phyloP scores from a whole-genome alignment of 2,113 vertebrate genomes.

The Agapornis roseicollis region DNA sequence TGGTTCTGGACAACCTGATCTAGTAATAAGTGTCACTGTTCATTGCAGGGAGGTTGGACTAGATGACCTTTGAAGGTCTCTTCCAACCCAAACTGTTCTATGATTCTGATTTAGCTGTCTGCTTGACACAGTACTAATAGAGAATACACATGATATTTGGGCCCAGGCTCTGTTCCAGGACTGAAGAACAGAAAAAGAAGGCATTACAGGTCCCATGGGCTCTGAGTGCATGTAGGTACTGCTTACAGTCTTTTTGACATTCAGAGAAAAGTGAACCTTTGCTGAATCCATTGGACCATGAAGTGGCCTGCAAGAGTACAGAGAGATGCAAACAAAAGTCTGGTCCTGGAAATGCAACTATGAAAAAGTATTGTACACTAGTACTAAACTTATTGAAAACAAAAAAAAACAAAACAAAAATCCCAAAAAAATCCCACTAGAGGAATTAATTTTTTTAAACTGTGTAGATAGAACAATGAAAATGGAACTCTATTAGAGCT shows the following conservation, averaged over 20 bases:
- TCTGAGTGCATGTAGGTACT: neutral
- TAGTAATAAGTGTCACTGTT: neutral
- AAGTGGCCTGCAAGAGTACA: neutral
- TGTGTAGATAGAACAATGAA: neutral
- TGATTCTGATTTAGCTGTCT: neutral
- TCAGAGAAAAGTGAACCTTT: neutral
- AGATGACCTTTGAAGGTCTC: neutral
- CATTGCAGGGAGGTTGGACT: neutral
- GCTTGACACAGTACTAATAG: neutral
- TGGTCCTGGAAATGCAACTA: neutral
- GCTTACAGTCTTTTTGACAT: neutral
- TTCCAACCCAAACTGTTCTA: neutral
- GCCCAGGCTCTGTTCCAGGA: neutral
- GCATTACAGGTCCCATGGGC: fast-evolving
- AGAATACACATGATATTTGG: neutral
- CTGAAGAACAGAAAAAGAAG: neutral
- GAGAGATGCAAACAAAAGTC: neutral
- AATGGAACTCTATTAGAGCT: fast-evolving
- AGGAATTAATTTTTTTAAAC: neutral
- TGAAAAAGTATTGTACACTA: neutral
- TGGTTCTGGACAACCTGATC: neutral
- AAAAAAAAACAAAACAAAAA: neutral
- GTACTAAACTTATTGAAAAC: neutral
- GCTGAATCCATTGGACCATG: neutral
- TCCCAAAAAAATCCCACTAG: neutral